Conservation (phyloP, 2,113 vertebrate genomes). For the Carlito syrichta region DNA sequence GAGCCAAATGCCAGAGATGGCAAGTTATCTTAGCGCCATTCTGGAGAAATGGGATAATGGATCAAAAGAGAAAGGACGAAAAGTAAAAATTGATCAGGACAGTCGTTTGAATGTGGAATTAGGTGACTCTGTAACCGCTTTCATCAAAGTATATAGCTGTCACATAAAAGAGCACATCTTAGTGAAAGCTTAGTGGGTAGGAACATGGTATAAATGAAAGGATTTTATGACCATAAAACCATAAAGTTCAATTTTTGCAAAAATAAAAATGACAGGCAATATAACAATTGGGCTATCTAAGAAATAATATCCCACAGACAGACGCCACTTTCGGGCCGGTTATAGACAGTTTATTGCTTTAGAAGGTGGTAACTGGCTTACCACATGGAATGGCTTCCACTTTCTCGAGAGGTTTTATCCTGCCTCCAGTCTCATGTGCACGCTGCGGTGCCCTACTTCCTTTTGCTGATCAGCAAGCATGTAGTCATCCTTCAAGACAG, state of each 20-base stretch:
- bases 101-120: constrained; percentile 52
- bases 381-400: background rate
- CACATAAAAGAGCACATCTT: constrained; percentile 53
- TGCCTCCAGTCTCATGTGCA: background rate
- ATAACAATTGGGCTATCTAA: constrained; percentile 54
- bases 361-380: background rate
- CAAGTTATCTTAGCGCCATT: background rate
- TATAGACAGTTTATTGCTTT: background rate
- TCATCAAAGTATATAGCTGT: constrained; percentile 40
- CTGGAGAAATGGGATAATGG: constrained; percentile 17
- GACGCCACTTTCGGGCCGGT: constrained; percentile 54
- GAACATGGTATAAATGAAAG: constrained; percentile 50
- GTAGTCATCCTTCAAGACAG: background rate
- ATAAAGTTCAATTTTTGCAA: constrained; percentile 63
- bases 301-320: constrained; percentile 51
- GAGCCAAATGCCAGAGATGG: constrained; percentile 19
- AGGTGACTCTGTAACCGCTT: constrained; percentile 22
- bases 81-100: constrained; percentile 49
- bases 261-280: constrained; percentile 62
- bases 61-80: background rate
- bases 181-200: constrained; percentile 42
- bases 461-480: background rate
- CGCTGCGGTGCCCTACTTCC: background rate
- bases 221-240: constrained; percentile 63
- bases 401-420: background rate